A percentile compares a stretch with the other conserved stretches of the same genome.
These are phyloP conservation scores for Lepidocyrtinus sp. DNA, from an alignment of 2,888 invertebrate species.

Conservation along the genomic window DNA sequence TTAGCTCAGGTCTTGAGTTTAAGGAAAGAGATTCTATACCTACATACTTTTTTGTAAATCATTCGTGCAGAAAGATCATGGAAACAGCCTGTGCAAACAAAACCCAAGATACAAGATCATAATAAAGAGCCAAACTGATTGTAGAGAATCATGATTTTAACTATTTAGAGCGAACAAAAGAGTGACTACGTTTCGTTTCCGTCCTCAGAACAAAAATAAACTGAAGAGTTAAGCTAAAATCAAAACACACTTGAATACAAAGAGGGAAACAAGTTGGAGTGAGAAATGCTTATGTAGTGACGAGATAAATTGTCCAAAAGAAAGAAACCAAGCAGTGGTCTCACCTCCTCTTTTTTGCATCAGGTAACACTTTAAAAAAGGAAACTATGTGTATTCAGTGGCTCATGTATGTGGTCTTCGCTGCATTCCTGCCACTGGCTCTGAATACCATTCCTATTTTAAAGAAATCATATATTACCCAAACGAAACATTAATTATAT, in stretches of 20 bases:
- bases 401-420: constrained; percentile 65
- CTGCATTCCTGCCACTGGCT: constrained; percentile 63
- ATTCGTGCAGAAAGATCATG: background rate
- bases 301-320: background rate
- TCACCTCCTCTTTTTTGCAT: constrained; percentile 12
- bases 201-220: background rate
- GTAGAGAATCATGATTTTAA: background rate
- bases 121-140: background rate
- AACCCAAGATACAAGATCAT: no score
- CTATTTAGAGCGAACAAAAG: background rate
- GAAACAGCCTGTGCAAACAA: no score
- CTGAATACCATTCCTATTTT: constrained; percentile 87
- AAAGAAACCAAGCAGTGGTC: background rate
- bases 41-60: background rate
- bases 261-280: background rate
- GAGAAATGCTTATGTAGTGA: background rate
- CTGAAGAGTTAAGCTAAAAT: background rate
- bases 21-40: background rate
- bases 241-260: no score
- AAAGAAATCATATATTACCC: constrained; percentile 8
- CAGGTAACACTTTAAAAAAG: constrained; percentile 38
- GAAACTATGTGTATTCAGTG: constrained; percentile 68
- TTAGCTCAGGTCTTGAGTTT: background rate
- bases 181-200: background rate
- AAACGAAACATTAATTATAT: background rate